Evolutionary conservation across 64 coral and sea anemone genomes (phyloP).

Genomic region (Actinia equina): DNA sequence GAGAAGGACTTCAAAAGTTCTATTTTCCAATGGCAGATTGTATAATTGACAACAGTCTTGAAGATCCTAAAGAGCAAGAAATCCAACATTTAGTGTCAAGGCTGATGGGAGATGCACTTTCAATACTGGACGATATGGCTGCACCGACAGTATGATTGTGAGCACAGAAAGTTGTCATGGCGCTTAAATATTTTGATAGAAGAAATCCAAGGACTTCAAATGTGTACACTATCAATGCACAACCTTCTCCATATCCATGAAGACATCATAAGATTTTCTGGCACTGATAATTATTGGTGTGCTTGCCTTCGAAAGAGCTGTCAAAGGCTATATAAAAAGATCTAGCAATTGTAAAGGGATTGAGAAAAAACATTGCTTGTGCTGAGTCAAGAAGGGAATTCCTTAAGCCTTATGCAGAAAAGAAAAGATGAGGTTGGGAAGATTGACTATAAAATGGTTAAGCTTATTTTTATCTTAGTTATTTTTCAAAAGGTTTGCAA

Average conservation of each 20-base stretch:
- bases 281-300: conserved; percentile 39
- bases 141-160: conserved; percentile 57
- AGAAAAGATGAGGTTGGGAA: conserved; percentile 15
- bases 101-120: conserved; percentile 66
- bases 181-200: conserved; percentile 59
- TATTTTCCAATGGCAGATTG: conserved; percentile 53
- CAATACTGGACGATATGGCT: conserved; percentile 57
- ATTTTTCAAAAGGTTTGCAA: too few species aligned
- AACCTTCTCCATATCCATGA: conserved; percentile 48
- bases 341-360: conserved; percentile 41
- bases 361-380: conserved; percentile 43
- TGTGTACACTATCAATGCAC: conserved; percentile 44
- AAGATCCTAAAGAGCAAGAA: conserved; percentile 47
- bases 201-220: conserved; percentile 51
- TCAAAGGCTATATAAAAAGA: conserved; percentile 34
- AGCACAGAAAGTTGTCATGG: conserved; percentile 41
- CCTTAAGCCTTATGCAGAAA: conserved; percentile 30
- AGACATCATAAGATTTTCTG: conserved; percentile 33
- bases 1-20: conserved; percentile 59
- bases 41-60: conserved; percentile 47
- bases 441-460: conserved; percentile 30
- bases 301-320: conserved; percentile 45
- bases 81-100: conserved; percentile 54
- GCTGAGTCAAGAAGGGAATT: conserved; percentile 47
- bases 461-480: neutral